These are phyloP conservation scores for Glossophaga mutica DNA, from an alignment of 2,797 vertebrate species.

Conservation along the genomic window DNA sequence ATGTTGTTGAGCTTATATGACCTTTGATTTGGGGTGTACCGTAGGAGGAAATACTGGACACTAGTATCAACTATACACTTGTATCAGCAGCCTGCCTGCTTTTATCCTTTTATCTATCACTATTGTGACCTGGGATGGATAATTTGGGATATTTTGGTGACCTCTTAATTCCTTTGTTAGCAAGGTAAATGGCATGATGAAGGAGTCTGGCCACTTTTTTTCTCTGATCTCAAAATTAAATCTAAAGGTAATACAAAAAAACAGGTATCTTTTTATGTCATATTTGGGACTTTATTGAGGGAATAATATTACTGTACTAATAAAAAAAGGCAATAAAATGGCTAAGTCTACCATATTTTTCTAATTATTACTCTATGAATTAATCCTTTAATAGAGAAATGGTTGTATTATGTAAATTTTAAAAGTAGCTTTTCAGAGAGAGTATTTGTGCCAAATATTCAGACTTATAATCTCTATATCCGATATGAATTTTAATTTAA, in stretches of 20 bases:
- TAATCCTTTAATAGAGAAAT: conserved; percentile 8
- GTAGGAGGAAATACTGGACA: not conserved
- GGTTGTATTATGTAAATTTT: not conserved
- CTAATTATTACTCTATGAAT: conserved; percentile 28
- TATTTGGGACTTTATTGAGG: not conserved
- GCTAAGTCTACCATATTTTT: not conserved
- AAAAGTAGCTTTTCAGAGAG: conserved; percentile 25
- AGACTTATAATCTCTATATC: not conserved
- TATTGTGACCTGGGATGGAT: not conserved
- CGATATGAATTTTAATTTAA: conserved; percentile 36
- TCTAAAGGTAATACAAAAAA: not conserved
- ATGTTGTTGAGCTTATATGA: not conserved
- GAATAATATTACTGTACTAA: not conserved
- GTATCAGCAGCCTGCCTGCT: not conserved
- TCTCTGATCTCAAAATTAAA: conserved; percentile 31
- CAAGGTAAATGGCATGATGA: not conserved
- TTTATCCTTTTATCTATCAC: not conserved
- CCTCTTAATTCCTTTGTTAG: conserved; percentile 32
- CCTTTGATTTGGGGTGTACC: not conserved
- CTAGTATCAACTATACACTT: not conserved
- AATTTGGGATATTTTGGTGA: conserved; percentile 23
- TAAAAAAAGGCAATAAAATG: not conserved
- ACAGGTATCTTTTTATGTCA: conserved; percentile 1
- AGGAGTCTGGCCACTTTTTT: not conserved
- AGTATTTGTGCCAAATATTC: not conserved